Conservation (phyloP, 2,113 vertebrate genomes). For the Craseonycteris thonglongyai region DNA sequence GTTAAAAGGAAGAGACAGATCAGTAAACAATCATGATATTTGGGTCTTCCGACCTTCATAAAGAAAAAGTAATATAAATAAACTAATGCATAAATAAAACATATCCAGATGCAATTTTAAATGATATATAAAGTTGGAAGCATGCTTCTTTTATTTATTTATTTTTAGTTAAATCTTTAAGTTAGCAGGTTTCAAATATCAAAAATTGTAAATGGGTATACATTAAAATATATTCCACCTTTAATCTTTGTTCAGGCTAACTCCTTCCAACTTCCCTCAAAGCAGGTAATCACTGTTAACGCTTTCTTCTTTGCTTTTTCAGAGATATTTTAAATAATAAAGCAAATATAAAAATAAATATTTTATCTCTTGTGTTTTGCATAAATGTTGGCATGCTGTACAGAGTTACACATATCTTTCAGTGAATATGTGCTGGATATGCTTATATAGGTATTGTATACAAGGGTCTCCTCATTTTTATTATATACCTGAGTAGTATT, state of each 20-base stretch:
- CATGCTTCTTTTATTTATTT: not conserved
- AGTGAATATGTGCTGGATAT: not conserved
- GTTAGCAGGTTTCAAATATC: not conserved
- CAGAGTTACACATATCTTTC: not conserved
- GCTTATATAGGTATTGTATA: not conserved
- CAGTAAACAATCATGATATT: not conserved
- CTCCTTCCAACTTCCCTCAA: fast-evolving
- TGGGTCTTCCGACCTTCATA: not conserved
- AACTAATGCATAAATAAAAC: not conserved
- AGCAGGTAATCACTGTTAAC: not conserved
- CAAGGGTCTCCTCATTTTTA: not conserved
- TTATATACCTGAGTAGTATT: not conserved
- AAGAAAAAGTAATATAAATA: not conserved
- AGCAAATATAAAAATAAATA: not conserved
- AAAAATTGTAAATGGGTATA: not conserved
- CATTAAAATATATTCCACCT: not conserved
- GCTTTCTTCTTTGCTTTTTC: not conserved
- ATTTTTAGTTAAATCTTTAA: not conserved
- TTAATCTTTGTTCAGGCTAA: not conserved
- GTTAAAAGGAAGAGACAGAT: not conserved
- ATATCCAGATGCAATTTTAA: not conserved
- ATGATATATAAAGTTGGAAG: not conserved
- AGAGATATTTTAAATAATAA: not conserved
- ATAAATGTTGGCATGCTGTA: not conserved
- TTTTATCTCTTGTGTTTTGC: not conserved